Percentiles rank a stretch among this genome's conserved stretches.
phyloP scores from a whole-genome alignment of 2,888 invertebrate species.

The Vannuccia rotundouncinata region DNA sequence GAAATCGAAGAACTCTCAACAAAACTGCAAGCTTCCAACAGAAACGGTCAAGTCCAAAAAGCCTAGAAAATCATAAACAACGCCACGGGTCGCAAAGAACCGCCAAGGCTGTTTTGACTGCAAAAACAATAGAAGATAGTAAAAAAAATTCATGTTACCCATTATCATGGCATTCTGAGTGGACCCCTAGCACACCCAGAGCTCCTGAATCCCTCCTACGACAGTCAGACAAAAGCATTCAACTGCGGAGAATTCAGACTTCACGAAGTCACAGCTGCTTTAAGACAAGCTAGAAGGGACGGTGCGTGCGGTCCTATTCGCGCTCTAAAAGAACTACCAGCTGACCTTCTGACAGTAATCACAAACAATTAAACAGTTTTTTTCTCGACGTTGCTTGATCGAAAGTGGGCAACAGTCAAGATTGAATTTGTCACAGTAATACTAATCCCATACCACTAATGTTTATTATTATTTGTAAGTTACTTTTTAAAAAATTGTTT shows the following conservation, averaged over 20 bases:
- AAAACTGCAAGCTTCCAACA: not conserved
- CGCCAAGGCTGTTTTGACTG: not conserved
- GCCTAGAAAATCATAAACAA: not conserved
- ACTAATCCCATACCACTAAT: too few species aligned
- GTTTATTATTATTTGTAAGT: too few species aligned
- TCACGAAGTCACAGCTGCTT: not conserved
- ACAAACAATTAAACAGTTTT: not conserved
- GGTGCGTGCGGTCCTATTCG: not conserved
- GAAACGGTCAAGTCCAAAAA: not conserved
- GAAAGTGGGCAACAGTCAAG: too few species aligned
- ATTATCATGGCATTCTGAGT: not conserved
- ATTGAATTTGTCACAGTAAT: too few species aligned
- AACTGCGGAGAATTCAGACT: slow-evolving; percentile 1
- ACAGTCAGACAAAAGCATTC: not conserved
- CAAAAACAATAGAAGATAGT: not conserved
- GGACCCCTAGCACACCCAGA: not conserved
- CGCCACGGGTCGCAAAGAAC: slow-evolving; percentile 1
- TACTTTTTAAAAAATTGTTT: too few species aligned
- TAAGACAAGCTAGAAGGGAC: not conserved
- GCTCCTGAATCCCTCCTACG: not conserved
- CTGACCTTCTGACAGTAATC: not conserved
- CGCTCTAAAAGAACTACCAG: slow-evolving; percentile 1
- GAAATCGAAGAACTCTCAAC: too few species aligned
- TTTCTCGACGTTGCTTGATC: too few species aligned
- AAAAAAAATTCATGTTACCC: not conserved